Conservation (phyloP, 2,888 invertebrate genomes). For the Thecocarcelia acutangulata region DNA sequence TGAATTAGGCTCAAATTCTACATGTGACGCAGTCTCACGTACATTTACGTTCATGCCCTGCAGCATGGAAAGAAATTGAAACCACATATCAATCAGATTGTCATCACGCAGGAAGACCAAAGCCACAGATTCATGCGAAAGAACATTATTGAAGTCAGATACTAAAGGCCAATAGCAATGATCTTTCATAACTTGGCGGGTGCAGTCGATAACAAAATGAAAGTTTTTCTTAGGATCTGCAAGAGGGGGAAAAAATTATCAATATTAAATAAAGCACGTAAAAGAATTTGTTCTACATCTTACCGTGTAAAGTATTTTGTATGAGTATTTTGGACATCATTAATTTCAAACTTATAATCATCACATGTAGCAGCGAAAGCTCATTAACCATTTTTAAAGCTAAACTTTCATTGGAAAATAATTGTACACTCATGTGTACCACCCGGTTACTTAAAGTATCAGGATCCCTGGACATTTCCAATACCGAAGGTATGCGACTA, state of each 20-base stretch:
- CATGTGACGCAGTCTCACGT: conserved; percentile 93
- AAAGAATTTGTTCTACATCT: conserved; percentile 69
- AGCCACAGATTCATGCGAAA: conserved; percentile 95
- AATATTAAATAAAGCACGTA: background rate
- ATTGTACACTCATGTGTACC: conserved; percentile 97
- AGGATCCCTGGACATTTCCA: conserved; percentile 92
- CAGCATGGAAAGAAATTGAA: conserved; percentile 95
- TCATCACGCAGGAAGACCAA: conserved; percentile 93
- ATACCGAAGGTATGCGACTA: conserved; percentile 94
- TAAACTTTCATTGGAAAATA: conserved; percentile 96
- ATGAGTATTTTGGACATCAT: conserved; percentile 97
- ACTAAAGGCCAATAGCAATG: conserved; percentile 99
- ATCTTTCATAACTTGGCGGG: conserved; percentile 95
- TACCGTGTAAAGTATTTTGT: conserved; percentile 92
- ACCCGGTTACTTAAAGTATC: conserved; percentile 97
- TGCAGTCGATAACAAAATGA: conserved; percentile 96
- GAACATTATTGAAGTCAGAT: conserved; percentile 97
- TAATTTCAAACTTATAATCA: conserved; percentile 93
- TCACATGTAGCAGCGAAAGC: conserved; percentile 93
- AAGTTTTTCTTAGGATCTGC: conserved; percentile 89
- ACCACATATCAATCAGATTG: conserved; percentile 96
- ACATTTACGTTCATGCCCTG: conserved; percentile 99
- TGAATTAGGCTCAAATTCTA: conserved; percentile 97
- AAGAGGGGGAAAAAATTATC: background rate
- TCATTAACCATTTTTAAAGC: conserved; percentile 95